phyloP scores from a whole-genome alignment of 2,797 vertebrate genomes.

The Amphiprion clarkii region DNA sequence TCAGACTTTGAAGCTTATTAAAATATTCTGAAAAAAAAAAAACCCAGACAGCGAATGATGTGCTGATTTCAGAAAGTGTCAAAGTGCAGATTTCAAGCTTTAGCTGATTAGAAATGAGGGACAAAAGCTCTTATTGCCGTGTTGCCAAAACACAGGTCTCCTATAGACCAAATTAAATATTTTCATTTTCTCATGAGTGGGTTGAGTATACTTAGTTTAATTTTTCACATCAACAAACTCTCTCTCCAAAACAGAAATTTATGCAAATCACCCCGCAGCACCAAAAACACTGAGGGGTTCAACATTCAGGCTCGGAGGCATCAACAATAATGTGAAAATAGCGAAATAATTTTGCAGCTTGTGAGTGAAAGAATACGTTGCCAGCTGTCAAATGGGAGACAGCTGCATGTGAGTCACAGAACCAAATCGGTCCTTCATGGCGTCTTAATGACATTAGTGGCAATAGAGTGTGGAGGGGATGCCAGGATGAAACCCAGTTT shows the following conservation, averaged over 20 bases:
- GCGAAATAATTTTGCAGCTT: constrained; percentile 63
- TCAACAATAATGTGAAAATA: constrained; percentile 63
- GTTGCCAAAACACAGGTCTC: constrained; percentile 48
- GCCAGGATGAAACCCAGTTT: constrained; percentile 56
- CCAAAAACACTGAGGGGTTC: constrained; percentile 44
- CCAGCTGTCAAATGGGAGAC: constrained; percentile 72
- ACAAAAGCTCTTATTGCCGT: constrained; percentile 27
- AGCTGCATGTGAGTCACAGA: constrained; percentile 70
- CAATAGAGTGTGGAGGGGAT: constrained; percentile 40
- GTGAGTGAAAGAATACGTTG: constrained; percentile 56
- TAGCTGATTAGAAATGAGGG: constrained; percentile 25
- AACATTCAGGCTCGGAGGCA: constrained; percentile 43
- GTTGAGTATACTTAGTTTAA: constrained; percentile 48
- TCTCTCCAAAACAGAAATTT: constrained; percentile 51
- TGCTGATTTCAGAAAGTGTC: constrained; percentile 1
- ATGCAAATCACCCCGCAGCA: constrained; percentile 56
- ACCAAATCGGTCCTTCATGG: constrained; percentile 71
- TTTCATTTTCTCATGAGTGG: constrained; percentile 49
- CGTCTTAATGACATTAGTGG: constrained; percentile 72
- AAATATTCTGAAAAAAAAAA: no score
- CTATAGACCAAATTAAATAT: constrained; percentile 44
- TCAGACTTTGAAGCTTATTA: no score
- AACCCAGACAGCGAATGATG: neutral
- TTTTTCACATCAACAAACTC: constrained; percentile 63
- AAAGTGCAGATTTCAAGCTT: constrained; percentile 17